Conservation (phyloP, 2,113 vertebrate species). For the Meriones unguiculatus region DNA sequence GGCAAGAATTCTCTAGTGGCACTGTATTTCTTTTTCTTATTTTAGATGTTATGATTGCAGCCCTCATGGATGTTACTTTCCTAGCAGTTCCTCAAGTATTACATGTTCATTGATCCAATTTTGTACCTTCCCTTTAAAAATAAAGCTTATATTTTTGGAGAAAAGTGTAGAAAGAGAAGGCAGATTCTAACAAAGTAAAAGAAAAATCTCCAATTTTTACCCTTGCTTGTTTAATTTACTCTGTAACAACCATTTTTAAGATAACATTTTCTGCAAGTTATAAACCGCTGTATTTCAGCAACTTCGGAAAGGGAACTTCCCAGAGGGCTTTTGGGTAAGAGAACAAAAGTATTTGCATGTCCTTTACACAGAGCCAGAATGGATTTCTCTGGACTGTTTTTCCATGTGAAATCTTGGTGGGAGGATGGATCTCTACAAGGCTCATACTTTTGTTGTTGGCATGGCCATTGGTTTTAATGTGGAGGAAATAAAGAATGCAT, state of each 20-base stretch:
- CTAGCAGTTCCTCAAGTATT: conserved; percentile 42
- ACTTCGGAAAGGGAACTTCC: conserved; percentile 59
- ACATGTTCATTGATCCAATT: not conserved
- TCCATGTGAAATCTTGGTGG: conserved; percentile 56
- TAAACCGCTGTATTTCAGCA: not conserved
- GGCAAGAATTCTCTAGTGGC: conserved; percentile 43
- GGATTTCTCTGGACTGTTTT: conserved; percentile 58
- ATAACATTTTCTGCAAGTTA: conserved; percentile 36
- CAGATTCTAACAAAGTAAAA: not conserved
- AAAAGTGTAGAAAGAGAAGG: not conserved
- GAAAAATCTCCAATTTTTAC: not conserved
- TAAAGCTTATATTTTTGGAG: conserved; percentile 12
- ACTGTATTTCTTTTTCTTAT: conserved; percentile 61
- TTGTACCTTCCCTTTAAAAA: conserved; percentile 21
- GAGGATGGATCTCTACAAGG: conserved; percentile 14
- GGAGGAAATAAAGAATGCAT: conserved; percentile 61
- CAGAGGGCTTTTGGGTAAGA: conserved; percentile 14
- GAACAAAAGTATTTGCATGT: conserved; percentile 55
- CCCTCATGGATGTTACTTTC: not conserved
- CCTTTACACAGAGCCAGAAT: conserved; percentile 2
- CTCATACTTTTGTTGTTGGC: conserved; percentile 43
- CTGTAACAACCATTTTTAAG: conserved; percentile 39
- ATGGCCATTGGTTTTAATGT: conserved; percentile 19
- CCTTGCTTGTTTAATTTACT: conserved; percentile 6
- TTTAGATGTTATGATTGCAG: conserved; percentile 40